Evolutionary conservation across 2,888 invertebrate genomes (phyloP).

Genomic region (Thumatha senex): DNA sequence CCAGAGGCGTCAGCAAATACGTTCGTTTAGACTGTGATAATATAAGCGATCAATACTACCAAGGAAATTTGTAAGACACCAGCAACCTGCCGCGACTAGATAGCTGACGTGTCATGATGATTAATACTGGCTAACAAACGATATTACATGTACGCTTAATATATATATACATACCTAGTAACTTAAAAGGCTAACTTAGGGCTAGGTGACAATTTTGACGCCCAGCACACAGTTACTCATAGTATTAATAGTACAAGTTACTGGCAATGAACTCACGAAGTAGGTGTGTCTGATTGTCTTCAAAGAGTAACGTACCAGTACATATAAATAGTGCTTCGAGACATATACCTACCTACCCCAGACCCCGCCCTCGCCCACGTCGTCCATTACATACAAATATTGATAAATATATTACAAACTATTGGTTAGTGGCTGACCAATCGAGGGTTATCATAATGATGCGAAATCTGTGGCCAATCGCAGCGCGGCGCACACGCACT

Average conservation of each 20-base stretch:
- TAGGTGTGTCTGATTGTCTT: neutral
- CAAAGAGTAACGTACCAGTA: neutral
- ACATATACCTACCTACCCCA: neutral
- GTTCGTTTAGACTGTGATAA: too few species aligned
- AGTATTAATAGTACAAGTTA: neutral
- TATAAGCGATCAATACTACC: too few species aligned
- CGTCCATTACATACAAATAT: slow-evolving; percentile 1
- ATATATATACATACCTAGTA: too few species aligned
- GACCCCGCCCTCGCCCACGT: neutral
- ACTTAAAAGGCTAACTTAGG: too few species aligned
- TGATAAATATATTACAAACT: slow-evolving; percentile 15
- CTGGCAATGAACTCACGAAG: neutral
- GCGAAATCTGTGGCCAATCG: slow-evolving; percentile 19
- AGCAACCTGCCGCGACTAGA: too few species aligned
- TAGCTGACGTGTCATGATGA: too few species aligned
- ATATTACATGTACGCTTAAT: too few species aligned
- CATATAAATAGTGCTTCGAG: neutral
- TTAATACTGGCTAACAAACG: too few species aligned
- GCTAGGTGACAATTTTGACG: too few species aligned
- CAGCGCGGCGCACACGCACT: slow-evolving; percentile 1
- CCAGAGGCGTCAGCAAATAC: too few species aligned
- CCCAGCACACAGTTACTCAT: too few species aligned
- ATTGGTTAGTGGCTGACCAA: slow-evolving; percentile 33
- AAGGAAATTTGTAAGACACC: too few species aligned
- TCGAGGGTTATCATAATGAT: slow-evolving; percentile 22